Evolutionary conservation across 2,888 invertebrate species (phyloP).

Genomic region (Philereme transversata): DNA sequence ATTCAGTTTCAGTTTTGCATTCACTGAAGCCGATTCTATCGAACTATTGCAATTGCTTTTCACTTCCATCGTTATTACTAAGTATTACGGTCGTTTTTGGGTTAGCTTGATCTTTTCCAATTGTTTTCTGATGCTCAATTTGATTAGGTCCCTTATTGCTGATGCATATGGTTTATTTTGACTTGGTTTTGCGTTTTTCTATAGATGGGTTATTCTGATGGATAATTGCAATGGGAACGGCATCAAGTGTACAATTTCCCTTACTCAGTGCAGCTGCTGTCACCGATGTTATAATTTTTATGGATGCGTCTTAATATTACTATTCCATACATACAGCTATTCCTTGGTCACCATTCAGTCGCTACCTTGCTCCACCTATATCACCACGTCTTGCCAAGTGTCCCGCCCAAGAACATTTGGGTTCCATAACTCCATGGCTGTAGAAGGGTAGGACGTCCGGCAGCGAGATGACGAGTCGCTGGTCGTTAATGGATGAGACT

Average conservation of each 20-base stretch:
- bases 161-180: conserved; percentile 20
- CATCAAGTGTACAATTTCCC: conserved; percentile 64
- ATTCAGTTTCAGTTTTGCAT: conserved; percentile 53
- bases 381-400: no score
- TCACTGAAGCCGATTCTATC: conserved; percentile 38
- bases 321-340: no score
- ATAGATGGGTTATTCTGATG: conserved; percentile 27
- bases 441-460: no score
- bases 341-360: no score
- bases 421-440: no score
- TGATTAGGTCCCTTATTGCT: conserved; percentile 34
- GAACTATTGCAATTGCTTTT: conserved; percentile 30
- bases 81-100: conserved; percentile 1
- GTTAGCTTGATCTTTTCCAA: neutral
- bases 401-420: no score
- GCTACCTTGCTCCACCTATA: no score
- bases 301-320: neutral
- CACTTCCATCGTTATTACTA: conserved; percentile 2
- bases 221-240: conserved; percentile 55
- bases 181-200: neutral
- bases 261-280: conserved; percentile 30
- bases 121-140: conserved; percentile 14
- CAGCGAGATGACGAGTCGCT: no score
- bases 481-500: no score
- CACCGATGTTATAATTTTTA: conserved; percentile 1